Conservation (phyloP, 1,140 invertebrate species). For the Parapsyche elsis region DNA sequence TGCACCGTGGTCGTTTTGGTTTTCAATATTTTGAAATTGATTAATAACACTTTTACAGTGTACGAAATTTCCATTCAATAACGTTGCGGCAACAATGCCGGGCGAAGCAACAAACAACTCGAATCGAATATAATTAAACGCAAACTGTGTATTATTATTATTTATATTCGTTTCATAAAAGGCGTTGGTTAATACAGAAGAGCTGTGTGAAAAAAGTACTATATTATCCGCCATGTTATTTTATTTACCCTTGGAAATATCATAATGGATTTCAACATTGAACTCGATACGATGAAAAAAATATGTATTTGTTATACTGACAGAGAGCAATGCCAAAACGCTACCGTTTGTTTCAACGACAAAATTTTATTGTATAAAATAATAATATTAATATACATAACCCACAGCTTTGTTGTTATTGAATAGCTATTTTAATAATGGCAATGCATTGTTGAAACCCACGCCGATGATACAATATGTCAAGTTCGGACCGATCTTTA, state of each 20-base stretch:
- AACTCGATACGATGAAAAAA: neutral
- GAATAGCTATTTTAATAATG: too few relatives aligned
- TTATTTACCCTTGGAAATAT: conserved; percentile 23
- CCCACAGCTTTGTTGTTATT: too few relatives aligned
- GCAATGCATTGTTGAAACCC: too few relatives aligned
- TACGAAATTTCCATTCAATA: conserved; percentile 18
- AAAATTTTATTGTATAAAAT: too few relatives aligned
- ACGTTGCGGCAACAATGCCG: conserved; percentile 8
- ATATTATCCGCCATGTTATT: neutral
- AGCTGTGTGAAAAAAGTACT: conserved; percentile 7
- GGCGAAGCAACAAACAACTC: neutral
- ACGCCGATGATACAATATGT: too few relatives aligned
- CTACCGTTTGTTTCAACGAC: too few relatives aligned
- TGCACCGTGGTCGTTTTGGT: too few relatives aligned
- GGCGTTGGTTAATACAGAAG: neutral
- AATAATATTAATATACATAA: too few relatives aligned
- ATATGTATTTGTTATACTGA: neutral
- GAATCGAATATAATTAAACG: conserved; percentile 15
- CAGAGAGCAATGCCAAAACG: too few relatives aligned
- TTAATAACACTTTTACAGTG: neutral
- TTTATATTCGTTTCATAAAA: conserved; percentile 19
- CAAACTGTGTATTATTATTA: neutral
- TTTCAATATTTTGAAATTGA: neutral
- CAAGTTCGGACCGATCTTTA: too few relatives aligned
- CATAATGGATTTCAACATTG: conserved; percentile 30